Percentiles rank a stretch among this genome's conserved stretches.
Evolutionary conservation across 2,888 invertebrate species (phyloP).

Genomic region (Helicoverpa assulta): DNA sequence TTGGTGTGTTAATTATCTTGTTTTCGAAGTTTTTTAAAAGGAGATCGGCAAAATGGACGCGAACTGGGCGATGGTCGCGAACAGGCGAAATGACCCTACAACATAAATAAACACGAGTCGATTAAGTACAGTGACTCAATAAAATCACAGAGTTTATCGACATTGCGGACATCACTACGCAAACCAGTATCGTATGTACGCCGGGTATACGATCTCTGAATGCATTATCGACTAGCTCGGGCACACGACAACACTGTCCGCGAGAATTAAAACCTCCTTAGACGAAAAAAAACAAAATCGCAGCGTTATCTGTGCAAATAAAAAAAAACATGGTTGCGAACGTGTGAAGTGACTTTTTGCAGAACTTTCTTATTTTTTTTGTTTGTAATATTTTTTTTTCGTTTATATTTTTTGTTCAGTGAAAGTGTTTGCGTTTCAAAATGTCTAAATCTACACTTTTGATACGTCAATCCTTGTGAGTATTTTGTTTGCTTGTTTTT

Average conservation of each 20-base stretch:
- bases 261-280: slow-evolving; percentile 39
- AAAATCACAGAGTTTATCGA: slow-evolving; percentile 59
- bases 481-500: slow-evolving; percentile 50
- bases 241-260: slow-evolving; percentile 63
- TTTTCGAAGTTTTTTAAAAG: too few species aligned
- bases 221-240: slow-evolving; percentile 74
- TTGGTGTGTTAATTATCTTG: too few species aligned
- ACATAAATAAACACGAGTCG: neutral
- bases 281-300: slow-evolving; percentile 16
- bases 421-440: slow-evolving; percentile 52
- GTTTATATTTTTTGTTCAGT: slow-evolving; percentile 43
- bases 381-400: slow-evolving; percentile 2
- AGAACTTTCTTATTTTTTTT: slow-evolving; percentile 34
- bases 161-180: slow-evolving; percentile 67
- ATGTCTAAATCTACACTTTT: slow-evolving; percentile 74
- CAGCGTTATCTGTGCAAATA: slow-evolving; percentile 45
- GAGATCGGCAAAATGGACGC: too few species aligned
- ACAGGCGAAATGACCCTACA: too few species aligned
- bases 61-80: too few species aligned
- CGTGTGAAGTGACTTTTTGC: slow-evolving; percentile 60
- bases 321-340: slow-evolving; percentile 48
- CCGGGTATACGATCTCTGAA: slow-evolving; percentile 69
- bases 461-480: slow-evolving; percentile 76
- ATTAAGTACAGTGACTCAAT: slow-evolving; percentile 21
- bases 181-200: slow-evolving; percentile 68